Evolutionary conservation across 1,140 invertebrate species (phyloP), one percentile per base, ranked within the genome.

Genomic region (Eriosoma lanigerum): DNA sequence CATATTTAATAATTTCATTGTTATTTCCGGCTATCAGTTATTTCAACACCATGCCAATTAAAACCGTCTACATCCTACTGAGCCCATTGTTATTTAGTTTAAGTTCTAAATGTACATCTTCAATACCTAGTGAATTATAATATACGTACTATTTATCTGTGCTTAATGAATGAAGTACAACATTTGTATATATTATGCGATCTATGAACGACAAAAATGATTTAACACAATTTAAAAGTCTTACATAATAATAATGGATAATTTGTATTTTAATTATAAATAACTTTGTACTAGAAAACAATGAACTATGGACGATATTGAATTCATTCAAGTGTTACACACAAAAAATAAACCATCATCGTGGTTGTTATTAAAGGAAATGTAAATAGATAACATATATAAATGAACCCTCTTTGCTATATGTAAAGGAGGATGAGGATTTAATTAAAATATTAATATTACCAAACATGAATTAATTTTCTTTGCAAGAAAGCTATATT

Each of bases 311-410:
- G 6, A n/a, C 17, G 26, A 29, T 15, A 62, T n/a, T n/a, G 26
- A n/a, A 32, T n/a, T 32, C 60, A 62, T 62, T 62, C 60, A 62
- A 32, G 60, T 62, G 60, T 62, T 26, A 62, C 32, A 38, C 32
- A 62, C 15, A 62, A 62, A 62, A 0, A n/a, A n/a, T n/a, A 1
- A 62, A 62, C 26, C 29, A 13, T 9, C 29, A 62, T 62, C 29
- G 58, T 62, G n/a, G n/a, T 62, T 26, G 26, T 62, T 62, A 62
- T 62, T 62, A 62, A 15, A 24, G 58, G 58, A 62, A 62, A 62
- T 62, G 26, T 62, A 26, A 62, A 62, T 62, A 62, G 58, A 62
- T 62, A 62, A 62, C 13, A 24, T 62, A 29, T 29, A 9, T 29
- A 15, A 26, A 62, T 24, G 58, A n/a, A n/a, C n/a, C n/a, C n/a